Base-by-base conservation (phyloP, 1,140 invertebrate genomes). In the Cardiocondyla obscurior region DNA sequence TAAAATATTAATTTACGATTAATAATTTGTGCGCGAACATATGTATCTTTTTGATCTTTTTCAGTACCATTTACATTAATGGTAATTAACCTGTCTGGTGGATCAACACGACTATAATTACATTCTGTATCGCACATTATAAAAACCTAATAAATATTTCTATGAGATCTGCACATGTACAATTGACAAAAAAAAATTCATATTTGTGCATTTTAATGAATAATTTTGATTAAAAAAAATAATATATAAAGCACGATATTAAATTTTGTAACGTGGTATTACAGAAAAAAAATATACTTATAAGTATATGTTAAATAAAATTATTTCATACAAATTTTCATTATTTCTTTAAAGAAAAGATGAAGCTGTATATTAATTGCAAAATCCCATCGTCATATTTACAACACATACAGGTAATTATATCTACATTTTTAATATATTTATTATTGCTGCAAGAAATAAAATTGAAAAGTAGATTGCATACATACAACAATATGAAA, bases 1-100 rank as follows among this genome's bases (percentile, higher is more conserved):
- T 79, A 79, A 79, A 42, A 69, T 19, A 53, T 6, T 42, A 3
- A 42, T 67, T 64, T 82, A 64, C 36, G 14, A 67, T 74, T 87
- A 82, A 39, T 51, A 76, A n/a, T 67, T 12, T 49, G 19, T 76
- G 42, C 55, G 39, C 51, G 49, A 77, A 67, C 22, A 57, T 70
- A 82, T 28, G 64, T 58, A 67, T 74, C 64, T 72, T 82, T 6
- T n/a, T 12, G 22, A 82, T 12, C 22, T n/a, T 46, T 1, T 55
- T 65, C 58, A 10, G 10, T 72, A 16, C 19, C 51, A 30, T 42
- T 51, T 10, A 39, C 30, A 8, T 19, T 25, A 22, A 10, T 42
- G 39, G n/a, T n/a, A n/a, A n/a, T 77, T 73, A 76, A 55, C 25
- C 44, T 19, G 46, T 36, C 70, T 55, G 39, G 10, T 67, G 58